Conservation (phyloP, 2,113 vertebrate species). For the Saccopteryx bilineata region DNA sequence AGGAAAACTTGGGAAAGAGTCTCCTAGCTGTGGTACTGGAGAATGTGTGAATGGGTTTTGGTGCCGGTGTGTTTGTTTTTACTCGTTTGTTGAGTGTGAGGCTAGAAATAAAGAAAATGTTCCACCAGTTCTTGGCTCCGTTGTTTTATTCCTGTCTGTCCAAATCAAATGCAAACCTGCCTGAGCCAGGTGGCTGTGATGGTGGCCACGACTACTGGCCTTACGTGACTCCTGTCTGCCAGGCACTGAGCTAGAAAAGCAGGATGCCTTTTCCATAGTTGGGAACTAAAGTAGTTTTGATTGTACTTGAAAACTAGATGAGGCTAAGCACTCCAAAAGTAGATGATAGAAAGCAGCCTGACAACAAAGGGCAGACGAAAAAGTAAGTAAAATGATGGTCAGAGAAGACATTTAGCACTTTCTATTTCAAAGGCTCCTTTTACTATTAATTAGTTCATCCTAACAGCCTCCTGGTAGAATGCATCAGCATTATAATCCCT, state of each 20-base stretch:
- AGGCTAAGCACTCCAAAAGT: conserved; percentile 17
- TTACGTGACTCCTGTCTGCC: not conserved
- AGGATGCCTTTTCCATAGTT: conserved; percentile 33
- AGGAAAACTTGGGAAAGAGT: too few species aligned
- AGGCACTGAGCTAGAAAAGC: conserved; percentile 9
- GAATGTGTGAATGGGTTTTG: too few species aligned
- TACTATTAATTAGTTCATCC: conserved; percentile 71
- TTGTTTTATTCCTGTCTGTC: too few species aligned
- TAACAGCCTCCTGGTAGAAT: not conserved
- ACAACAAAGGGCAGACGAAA: conserved; percentile 55
- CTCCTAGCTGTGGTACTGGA: too few species aligned
- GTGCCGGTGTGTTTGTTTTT: too few species aligned
- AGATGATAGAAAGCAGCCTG: not conserved
- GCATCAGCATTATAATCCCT: conserved; percentile 53
- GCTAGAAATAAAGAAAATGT: too few species aligned
- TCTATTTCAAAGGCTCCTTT: conserved; percentile 62
- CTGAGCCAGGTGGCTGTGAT: too few species aligned
- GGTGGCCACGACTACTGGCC: too few species aligned
- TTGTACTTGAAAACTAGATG: conserved; percentile 48
- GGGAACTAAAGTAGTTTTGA: conserved; percentile 7
- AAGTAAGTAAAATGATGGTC: conserved; percentile 31
- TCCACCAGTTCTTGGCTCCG: too few species aligned
- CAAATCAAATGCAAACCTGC: too few species aligned
- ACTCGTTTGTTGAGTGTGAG: too few species aligned
- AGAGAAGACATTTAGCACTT: conserved; percentile 11